Base-by-base conservation (phyloP, 2,113 vertebrate genomes). In the Acanthisitta chloris region DNA sequence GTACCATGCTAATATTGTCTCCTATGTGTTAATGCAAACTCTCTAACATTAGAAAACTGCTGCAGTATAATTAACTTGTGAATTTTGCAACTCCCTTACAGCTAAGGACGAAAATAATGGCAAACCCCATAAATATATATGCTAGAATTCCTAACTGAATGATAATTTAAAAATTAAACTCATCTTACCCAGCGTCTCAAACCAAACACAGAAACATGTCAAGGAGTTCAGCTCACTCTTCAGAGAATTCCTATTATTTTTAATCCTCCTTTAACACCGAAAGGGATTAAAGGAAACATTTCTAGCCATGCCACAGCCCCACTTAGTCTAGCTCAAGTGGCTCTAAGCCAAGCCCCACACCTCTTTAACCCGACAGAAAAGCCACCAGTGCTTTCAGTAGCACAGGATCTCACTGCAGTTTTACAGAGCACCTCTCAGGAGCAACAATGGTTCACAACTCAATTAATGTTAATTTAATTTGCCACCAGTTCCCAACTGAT, bases 261-360 rank as follows among this genome's bases (percentile, higher is more conserved):
- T 69, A 93, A 95, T 80, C 87, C 70, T 84, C 67, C 65, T 95
- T 88, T 91, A 90, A 74, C 74, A 92, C 42, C 67, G 71, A 58
- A 94, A 94, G 21, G 33, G 46, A 94, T 94, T 91, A 91, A 76
- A 70, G 21, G 51, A 85, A 95, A 80, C 67, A 80, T 81, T 94
- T 83, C 94, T 73, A 51, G 34, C 49, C 67, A n/a, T 36, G 55
- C 66, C 94, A 93, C 71, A 70, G 74, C 40, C 82, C 74, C 87
- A 88, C 40, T 92, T 2, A 80, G 88, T 13, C 43, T 29, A 88
- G 82, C 70, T 95, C n/a, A 57, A 82, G 89, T 96, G 95, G 93
- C 93, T 73, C 55, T n/a, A 86, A 86, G 93, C 95, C 96, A 96
- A 96, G 90, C 36, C 43, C 92, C 71, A 90, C 84, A 96, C 78